These are phyloP conservation scores for Ips nitidus DNA, from an alignment of 1,140 invertebrate genomes.

Conservation along the genomic window DNA sequence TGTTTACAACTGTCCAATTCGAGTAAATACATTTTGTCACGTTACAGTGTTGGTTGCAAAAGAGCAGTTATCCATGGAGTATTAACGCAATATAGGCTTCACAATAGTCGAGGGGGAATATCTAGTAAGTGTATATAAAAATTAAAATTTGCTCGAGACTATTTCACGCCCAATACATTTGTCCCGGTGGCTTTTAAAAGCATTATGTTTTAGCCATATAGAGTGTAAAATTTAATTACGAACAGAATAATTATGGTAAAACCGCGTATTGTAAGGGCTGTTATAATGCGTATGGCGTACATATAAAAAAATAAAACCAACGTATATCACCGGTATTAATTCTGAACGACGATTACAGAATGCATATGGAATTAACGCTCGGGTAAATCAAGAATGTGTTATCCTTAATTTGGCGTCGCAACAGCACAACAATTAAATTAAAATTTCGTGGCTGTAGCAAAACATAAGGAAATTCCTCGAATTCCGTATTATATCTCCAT, in stretches of 20 bases:
- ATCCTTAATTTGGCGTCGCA: constrained; percentile 25
- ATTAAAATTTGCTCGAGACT: not conserved
- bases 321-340: constrained; percentile 31
- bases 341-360: constrained; percentile 35
- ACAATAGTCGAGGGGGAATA: too few species aligned
- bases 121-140: too few species aligned
- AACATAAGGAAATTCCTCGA: constrained; percentile 17
- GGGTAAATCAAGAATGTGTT: constrained; percentile 35
- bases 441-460: constrained; percentile 44
- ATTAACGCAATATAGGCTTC: too few species aligned
- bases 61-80: too few species aligned
- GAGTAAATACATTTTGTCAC: not conserved
- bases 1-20: constrained; percentile 7
- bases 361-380: constrained; percentile 37
- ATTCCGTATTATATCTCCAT: constrained; percentile 24
- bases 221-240: constrained; percentile 25
- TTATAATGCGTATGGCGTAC: not conserved
- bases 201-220: constrained; percentile 20
- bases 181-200: not conserved
- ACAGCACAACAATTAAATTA: constrained; percentile 36
- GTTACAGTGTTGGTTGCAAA: not conserved
- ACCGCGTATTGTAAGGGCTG: constrained; percentile 10
- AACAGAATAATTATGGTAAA: constrained; percentile 21
- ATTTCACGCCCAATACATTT: not conserved
- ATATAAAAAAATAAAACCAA: constrained; percentile 26